Conservation (phyloP, 2,888 invertebrate species). For the Eupelmus urozonus region DNA sequence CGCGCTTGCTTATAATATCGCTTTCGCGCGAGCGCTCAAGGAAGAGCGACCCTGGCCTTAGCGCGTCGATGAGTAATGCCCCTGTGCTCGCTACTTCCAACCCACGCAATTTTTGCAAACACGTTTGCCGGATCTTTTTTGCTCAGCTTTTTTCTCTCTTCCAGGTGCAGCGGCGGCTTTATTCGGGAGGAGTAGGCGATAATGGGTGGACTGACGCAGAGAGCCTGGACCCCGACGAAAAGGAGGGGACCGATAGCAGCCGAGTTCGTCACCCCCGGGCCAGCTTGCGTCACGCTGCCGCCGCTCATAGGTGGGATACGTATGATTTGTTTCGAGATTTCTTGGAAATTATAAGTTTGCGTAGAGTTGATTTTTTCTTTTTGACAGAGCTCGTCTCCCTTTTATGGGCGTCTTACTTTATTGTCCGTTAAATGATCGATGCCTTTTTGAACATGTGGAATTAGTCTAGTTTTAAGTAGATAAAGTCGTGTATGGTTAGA, state of each 20-base stretch:
- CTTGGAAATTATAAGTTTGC: background rate
- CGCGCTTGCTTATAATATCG: background rate
- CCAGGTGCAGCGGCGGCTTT: conserved; percentile 19
- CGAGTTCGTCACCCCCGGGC: conserved; percentile 91
- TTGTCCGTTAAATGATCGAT: too few relatives aligned
- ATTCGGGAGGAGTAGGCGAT: background rate
- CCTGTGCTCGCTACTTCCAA: too few relatives aligned
- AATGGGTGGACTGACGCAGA: conserved; percentile 87
- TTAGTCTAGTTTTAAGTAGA: too few relatives aligned
- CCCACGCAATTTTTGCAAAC: conserved; percentile 15
- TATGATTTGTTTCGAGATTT: background rate
- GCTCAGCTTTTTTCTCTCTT: background rate
- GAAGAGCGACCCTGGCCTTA: conserved; percentile 42
- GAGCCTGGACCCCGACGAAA: conserved; percentile 94
- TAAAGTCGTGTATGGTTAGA: too few relatives aligned
- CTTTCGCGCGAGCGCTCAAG: background rate
- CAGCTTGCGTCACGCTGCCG: conserved; percentile 90
- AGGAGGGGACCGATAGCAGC: conserved; percentile 93
- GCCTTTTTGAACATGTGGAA: too few relatives aligned
- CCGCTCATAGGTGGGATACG: conserved; percentile 85
- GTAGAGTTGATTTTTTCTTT: background rate
- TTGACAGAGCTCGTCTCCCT: too few relatives aligned
- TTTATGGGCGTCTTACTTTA: too few relatives aligned
- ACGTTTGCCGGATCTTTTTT: background rate
- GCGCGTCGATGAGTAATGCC: conserved; percentile 30